Base-by-base conservation (phyloP, 2,888 invertebrate species). In the Nomada fucata region DNA sequence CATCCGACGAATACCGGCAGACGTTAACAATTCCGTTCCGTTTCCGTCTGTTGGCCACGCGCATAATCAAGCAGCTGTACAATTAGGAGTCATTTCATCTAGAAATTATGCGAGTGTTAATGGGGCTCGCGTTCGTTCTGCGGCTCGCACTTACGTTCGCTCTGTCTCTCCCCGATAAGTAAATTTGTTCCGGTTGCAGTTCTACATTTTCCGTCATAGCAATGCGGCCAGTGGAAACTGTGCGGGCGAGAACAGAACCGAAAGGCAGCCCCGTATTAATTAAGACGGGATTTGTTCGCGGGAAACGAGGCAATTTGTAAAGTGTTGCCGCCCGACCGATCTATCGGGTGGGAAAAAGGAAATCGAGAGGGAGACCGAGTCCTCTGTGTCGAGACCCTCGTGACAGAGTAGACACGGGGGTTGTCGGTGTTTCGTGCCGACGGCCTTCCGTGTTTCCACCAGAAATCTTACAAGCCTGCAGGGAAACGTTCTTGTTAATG, bases 231-330 rank as follows among this genome's bases (percentile, higher is more conserved):
- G 68, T 52, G 20, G 44, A 60, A 61, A 71, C 18, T 57, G 47
- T 47, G 63, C 52, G 42, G 61, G 7, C 59, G 71, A n/a, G 53
- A 63, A 20, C 59, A 18, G 55, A 2, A 2, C 47, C 71, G 76
- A 77, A 78, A 78, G 71, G 69, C 77, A 73, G 57, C 29, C 44
- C 67, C 65, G 74, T 87, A 88, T 86, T 82, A 83, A 89, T 88
- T 89, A 89, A 87, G 83, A 83, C 67, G 65, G 85, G 79, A 79
- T 88, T 89, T 86, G 86, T 88, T 78, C 65, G 80, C 52, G 69
- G 84, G 84, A 81, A 86, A 82, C 85, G 89, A 82, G 84, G 88
- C 83, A 89, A 89, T 89, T 88, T 89, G 81, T 82, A 71, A 87
- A 83, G 75, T 69, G 86, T 76, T 63, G 73, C 44, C 60, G 76